Evolutionary conservation across 1,140 invertebrate genomes (phyloP), one percentile per base, ranked within the genome.

Genomic region (Papilio polytes): DNA sequence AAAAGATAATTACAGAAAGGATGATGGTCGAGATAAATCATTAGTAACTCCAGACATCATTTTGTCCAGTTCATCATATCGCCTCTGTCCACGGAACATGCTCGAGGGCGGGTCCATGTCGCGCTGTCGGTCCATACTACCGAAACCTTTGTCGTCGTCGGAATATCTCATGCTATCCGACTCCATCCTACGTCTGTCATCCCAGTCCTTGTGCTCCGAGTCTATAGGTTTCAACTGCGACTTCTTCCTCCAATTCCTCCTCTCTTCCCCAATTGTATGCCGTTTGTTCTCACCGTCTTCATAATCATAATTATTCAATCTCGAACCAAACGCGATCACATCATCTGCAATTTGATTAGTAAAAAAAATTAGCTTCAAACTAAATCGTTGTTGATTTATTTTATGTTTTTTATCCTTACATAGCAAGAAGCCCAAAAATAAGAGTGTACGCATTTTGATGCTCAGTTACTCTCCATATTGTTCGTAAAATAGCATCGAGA

Each of bases 181-280:
- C 13, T 91, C 90, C 74, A 89, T 87, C 82, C 87, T 85, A 81
- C 85, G 84, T 76, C 85, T 89, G 13, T 88, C 85, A 48, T 89
- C 88, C 85, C 85, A 92, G 18, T 90, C 87, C 80, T 88, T 91
- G 77, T 86, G 87, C 1, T 89, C 88, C 46, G 84, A 48, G 3
- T 91, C 89, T 20, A 80, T 73, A 63, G 89, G 83, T 84, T 91
- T 90, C 74, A 89, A 70, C 26, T 92, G 83, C 13, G 88, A 88
- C 78, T 93, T 93, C 81, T 92, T 92, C 80, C 92, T 89, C 91
- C 91, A 94, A 78, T 91, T 91, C 59, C 91, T 85, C 56, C 92
- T 87, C 56, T 93, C 91, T 26, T 92, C 89, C 46, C 85, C 77
- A 8, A 91, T 78, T 2, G 88, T 86, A 80, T 92, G 91, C 80